Evolutionary conservation across 2,113 vertebrate species (phyloP).

Genomic region (Coptodon rendalli): DNA sequence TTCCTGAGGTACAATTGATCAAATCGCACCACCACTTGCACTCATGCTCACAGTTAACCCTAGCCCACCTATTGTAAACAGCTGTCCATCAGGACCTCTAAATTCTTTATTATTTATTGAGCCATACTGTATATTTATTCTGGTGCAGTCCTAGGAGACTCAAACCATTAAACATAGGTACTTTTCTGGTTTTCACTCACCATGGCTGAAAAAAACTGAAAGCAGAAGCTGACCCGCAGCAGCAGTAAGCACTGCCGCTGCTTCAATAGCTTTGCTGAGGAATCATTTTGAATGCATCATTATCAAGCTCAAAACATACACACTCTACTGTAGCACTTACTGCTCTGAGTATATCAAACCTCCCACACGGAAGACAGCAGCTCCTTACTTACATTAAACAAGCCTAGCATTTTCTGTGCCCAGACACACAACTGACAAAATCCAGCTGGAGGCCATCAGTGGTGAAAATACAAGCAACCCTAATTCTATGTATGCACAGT

Average conservation of each 20-base stretch:
- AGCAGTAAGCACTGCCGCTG: background rate
- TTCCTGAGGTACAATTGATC: background rate
- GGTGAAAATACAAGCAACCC: background rate
- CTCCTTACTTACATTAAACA: background rate
- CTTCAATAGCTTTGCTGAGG: slow-evolving; percentile 12
- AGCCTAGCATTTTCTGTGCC: background rate
- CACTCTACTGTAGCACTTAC: background rate
- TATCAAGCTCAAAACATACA: slow-evolving; percentile 19
- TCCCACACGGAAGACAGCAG: background rate
- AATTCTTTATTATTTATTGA: background rate
- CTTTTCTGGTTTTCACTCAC: background rate
- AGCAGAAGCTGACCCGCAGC: background rate
- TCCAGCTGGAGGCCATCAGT: background rate
- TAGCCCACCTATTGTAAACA: background rate
- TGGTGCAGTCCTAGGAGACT: background rate
- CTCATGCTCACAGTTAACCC: background rate
- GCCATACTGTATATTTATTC: background rate
- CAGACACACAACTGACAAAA: background rate
- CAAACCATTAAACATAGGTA: background rate
- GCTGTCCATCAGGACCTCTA: background rate
- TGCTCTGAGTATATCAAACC: background rate
- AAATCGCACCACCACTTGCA: background rate
- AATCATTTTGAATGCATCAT: slow-evolving; percentile 16
- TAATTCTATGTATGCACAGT: background rate
- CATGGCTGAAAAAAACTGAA: background rate